Evolutionary conservation across 2,797 vertebrate species (phyloP).

Genomic region (Paratrypauchen microcephalus): DNA sequence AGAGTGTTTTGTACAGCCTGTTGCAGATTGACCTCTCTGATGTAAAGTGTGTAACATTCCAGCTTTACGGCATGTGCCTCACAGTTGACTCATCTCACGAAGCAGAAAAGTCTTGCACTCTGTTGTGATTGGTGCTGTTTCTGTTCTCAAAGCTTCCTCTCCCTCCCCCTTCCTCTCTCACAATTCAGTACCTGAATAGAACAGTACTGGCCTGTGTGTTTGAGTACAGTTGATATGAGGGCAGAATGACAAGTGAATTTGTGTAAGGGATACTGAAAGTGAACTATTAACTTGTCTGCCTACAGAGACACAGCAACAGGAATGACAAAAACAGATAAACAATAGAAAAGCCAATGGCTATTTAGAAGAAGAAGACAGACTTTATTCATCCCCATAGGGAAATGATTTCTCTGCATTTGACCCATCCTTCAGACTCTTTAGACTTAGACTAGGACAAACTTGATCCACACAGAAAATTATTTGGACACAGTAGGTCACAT

Average conservation of each 20-base stretch:
- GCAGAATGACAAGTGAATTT: conserved; percentile 37
- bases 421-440: no score
- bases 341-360: no score
- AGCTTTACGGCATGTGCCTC: conserved; percentile 57
- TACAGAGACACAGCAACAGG: neutral
- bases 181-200: conserved; percentile 42
- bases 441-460: no score
- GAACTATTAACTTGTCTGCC: neutral
- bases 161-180: conserved; percentile 36
- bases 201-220: conserved; percentile 16
- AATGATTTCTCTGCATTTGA: no score
- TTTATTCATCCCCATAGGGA: no score
- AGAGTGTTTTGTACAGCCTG: conserved; percentile 71
- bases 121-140: conserved; percentile 55
- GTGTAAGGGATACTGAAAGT: neutral
- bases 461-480: no score
- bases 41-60: conserved; percentile 59
- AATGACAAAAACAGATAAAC: neutral
- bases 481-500: no score
- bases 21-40: conserved; percentile 46
- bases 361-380: no score
- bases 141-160: conserved; percentile 20
- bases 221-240: conserved; percentile 1
- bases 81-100: conserved; percentile 74
- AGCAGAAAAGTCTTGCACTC: conserved; percentile 61